A percentile compares a stretch with the other conserved stretches of the same genome.
Conservation (phyloP, 1,140 invertebrate genomes). For the Tetragnatha versicolor region DNA sequence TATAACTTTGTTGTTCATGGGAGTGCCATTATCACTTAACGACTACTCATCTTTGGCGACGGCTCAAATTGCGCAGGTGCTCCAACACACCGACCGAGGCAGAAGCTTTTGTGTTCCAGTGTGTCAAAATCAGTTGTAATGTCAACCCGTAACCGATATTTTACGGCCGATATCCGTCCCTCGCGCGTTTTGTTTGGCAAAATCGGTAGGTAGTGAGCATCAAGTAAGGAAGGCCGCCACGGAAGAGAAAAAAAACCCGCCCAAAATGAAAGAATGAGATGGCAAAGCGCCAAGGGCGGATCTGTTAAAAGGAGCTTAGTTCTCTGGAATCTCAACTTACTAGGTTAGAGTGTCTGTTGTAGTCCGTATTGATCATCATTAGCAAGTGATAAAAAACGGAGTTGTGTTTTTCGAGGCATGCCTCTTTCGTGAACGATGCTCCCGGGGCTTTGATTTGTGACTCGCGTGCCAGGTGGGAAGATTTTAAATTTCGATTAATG, state of each 20-base stretch:
- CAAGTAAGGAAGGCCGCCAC: too few relatives aligned
- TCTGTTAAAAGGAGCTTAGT: conserved; percentile 46
- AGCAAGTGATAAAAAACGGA: not conserved
- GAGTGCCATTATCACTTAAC: too few relatives aligned
- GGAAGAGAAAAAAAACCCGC: conserved; percentile 10
- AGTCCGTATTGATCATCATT: not conserved
- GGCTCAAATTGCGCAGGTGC: not conserved
- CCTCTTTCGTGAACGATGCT: too few relatives aligned
- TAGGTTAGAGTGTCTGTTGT: not conserved
- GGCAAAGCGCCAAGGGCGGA: conserved; percentile 41
- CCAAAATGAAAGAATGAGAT: conserved; percentile 34
- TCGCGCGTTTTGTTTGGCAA: conserved; percentile 1
- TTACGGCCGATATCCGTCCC: too few relatives aligned
- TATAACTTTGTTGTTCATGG: too few relatives aligned
- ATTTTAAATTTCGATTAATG: too few relatives aligned
- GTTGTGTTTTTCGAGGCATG: not conserved
- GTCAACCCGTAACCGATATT: not conserved
- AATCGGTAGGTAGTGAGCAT: conserved; percentile 1
- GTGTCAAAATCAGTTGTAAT: not conserved
- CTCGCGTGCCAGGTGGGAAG: too few relatives aligned
- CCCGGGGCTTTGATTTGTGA: too few relatives aligned
- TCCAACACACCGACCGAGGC: too few relatives aligned
- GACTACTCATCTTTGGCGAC: not conserved
- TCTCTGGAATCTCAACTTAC: conserved; percentile 7
- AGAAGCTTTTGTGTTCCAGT: too few relatives aligned